These are phyloP conservation scores for Rhadina sibilatrix DNA, from an alignment of 2,113 vertebrate species.

Conservation along the genomic window DNA sequence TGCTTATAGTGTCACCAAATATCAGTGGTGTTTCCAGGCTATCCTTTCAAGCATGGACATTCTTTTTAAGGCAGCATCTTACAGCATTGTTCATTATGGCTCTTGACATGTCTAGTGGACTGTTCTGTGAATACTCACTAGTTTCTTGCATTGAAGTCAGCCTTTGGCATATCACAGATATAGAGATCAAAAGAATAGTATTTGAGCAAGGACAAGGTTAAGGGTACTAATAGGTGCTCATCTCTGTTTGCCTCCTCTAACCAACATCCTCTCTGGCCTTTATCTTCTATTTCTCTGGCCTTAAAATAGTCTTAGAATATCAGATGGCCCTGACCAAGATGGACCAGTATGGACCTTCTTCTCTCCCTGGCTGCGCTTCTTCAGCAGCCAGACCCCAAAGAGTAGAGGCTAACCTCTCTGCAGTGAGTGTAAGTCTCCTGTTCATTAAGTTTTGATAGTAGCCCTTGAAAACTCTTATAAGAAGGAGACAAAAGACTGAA, in stretches of 20 bases:
- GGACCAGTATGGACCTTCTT: background rate
- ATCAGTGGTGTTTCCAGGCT: background rate
- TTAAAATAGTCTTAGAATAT: background rate
- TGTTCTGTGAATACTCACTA: background rate
- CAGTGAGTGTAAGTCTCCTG: background rate
- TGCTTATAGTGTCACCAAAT: background rate
- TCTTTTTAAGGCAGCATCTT: background rate
- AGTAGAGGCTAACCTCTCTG: background rate
- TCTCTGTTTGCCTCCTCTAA: background rate
- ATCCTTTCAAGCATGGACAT: background rate
- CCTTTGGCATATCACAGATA: background rate
- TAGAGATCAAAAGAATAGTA: background rate
- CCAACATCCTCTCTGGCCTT: background rate
- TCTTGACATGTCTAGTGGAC: background rate
- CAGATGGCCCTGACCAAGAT: background rate
- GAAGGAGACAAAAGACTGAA: background rate
- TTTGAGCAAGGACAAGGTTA: background rate
- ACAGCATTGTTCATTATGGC: background rate
- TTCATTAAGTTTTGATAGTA: background rate
- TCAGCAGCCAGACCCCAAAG: background rate
- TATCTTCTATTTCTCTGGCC: background rate
- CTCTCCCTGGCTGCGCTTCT: accelerated
- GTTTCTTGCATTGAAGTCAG: background rate
- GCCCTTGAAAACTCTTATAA: background rate
- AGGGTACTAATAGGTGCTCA: background rate